These are phyloP conservation scores for Phaedon cochleariae DNA, from an alignment of 2,888 invertebrate genomes.

Conservation along the genomic window DNA sequence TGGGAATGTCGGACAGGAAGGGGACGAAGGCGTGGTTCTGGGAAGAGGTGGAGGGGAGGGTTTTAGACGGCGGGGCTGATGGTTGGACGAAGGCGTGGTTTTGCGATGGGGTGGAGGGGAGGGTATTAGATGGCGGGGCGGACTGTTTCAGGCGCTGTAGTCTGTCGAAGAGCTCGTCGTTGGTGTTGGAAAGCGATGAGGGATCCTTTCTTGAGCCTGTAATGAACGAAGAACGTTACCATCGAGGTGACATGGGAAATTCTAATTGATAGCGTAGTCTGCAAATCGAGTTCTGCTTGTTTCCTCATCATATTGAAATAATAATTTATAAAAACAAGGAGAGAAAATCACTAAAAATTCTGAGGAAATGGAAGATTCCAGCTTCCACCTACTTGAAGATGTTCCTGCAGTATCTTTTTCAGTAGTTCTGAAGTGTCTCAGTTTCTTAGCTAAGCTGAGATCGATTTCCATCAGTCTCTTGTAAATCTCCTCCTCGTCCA, in stretches of 20 bases:
- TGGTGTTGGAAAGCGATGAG: conserved; percentile 8
- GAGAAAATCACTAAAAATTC: no score
- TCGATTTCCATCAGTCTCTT: conserved; percentile 53
- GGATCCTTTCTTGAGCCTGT: not conserved
- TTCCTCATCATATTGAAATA: no score
- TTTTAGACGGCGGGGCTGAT: conserved; percentile 12
- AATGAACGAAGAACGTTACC: not conserved
- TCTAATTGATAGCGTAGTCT: no score
- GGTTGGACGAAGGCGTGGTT: conserved; percentile 49
- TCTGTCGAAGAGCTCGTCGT: conserved; percentile 40
- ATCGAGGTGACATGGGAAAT: not conserved
- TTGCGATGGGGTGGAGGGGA: not conserved
- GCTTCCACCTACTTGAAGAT: conserved; percentile 11
- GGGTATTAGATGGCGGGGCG: conserved; percentile 16
- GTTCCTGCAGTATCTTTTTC: not conserved
- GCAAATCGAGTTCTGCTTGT: no score
- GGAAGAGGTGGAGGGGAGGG: not conserved
- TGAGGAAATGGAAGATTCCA: no score
- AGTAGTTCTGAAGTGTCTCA: conserved; percentile 40
- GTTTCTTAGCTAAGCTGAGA: conserved; percentile 49
- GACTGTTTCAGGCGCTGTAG: conserved; percentile 27
- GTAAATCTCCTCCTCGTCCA: conserved; percentile 46
- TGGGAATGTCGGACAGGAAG: conserved; percentile 58
- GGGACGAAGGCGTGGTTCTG: conserved; percentile 49
- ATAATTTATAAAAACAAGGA: no score